These are phyloP conservation scores for Sesia bembeciformis DNA, from an alignment of 2,888 invertebrate genomes.

Conservation along the genomic window DNA sequence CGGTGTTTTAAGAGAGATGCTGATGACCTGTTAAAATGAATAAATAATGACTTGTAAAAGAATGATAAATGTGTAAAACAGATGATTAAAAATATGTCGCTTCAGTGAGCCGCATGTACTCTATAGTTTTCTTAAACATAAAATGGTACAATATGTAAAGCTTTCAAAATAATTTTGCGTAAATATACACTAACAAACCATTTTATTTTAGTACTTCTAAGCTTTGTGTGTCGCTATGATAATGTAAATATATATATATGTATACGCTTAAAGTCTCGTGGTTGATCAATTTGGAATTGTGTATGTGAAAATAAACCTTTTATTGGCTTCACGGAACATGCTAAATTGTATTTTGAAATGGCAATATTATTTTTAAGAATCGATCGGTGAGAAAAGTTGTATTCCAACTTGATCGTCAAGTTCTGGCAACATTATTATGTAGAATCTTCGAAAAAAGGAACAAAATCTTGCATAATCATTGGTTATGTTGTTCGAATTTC, in stretches of 20 bases:
- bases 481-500: not conserved
- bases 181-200: constrained; percentile 73
- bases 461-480: no score
- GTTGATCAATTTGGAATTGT: constrained; percentile 71
- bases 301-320: constrained; percentile 38
- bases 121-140: no score
- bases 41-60: no score
- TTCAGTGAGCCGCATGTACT: no score
- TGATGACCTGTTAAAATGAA: no score
- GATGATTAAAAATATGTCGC: no score
- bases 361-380: constrained; percentile 3
- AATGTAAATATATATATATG: constrained; percentile 12
- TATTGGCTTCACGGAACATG: constrained; percentile 51
- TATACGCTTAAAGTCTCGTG: constrained; percentile 43
- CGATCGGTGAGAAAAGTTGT: constrained; percentile 17
- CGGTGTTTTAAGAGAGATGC: no score
- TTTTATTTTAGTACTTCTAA: constrained; percentile 30
- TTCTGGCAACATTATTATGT: constrained; percentile 56
- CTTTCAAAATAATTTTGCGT: constrained; percentile 23
- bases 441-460: no score
- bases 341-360: constrained; percentile 11
- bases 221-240: constrained; percentile 60
- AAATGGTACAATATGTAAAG: not conserved
- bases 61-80: no score
- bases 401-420: constrained; percentile 66